Base-by-base conservation (phyloP, 2,888 invertebrate genomes). In the Amblyjoppa proteus region DNA sequence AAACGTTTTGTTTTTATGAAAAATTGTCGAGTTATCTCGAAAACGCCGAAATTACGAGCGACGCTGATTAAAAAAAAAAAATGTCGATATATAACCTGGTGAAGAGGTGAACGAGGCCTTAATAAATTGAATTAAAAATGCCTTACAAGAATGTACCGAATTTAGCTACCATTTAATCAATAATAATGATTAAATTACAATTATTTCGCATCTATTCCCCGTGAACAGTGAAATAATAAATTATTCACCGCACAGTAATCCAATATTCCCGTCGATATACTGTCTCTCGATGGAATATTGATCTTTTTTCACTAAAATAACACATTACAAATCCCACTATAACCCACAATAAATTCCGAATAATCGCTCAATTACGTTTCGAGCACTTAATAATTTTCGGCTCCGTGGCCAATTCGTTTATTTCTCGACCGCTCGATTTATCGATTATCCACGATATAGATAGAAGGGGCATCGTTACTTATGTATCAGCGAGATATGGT, bases 341-440 rank as follows among this genome's bases (percentile, higher is more conserved):
- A 13, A 4, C 11, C 13, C 58, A 25, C 1, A 28, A 34, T 64
- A 34, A 64, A 64, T 31, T 31, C 31, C 25, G 31, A 51, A 68
- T n/a, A 51, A 64, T 71, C 66, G 31, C n/a, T 56, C 77, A 66
- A 77, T 82, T 66, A 71, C 71, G 31, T 34, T 45, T 11, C 34
- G 34, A 25, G 80, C 70, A 56, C 73, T 41, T 38, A 51, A 74
- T 51, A 64, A 64, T 64, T 53, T 69, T 68, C 20, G 49, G 49
- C 16, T 61, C 4, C n/a, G 45, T 69, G 51, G n/a, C 71, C 51
- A 73, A 51, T n/a, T 28, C 45, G 38, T 81, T 84, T 64, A 56
- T 81, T 64, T 74, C 28, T 41, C 41, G 69, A 61, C 58, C 31
- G 34, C 64, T 71, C 77, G 77, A 84, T 84, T 84, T 78, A 84